Base-by-base conservation (phyloP, 1,140 invertebrate species). In the Neelides sp. region DNA sequence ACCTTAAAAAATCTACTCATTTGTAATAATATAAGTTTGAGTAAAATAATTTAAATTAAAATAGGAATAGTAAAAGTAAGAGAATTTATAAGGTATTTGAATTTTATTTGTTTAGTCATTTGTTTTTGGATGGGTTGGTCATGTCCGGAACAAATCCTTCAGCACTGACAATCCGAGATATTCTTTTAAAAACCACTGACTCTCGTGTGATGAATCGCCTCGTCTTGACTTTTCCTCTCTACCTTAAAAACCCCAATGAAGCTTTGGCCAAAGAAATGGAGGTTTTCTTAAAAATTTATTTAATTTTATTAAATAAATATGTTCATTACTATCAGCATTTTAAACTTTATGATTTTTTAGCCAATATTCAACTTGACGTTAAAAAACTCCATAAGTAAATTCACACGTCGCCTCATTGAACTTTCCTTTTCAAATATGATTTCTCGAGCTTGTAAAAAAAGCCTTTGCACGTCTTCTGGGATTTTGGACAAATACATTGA, bases 401-500 rank as follows among this genome's bases (percentile, higher is more conserved):
- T 22, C 5, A 19, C 28, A 13, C 40, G 36, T 15, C 37, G 54
- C 17, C 37, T 50, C 5, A 17, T 61, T 12, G 52, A 57, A 49
- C 45, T 61, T 7, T 45, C 59, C 19, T 22, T 57, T 37, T 55
- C 59, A 12, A 48, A 49, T 4, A 12, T 55, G 22, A 48, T 61
- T 28, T 54, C 52, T 7, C 53, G 53, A 13, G 41, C 32, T 19
- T 61, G 59, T 32, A 28, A 22, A 27, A 57, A 55, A 41, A 43
- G 28, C 24, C 40, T 46, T 13, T 61, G 58, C 34, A 13, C 24
- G 4, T 37, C 27, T 10, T 28, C 46, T 40, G 59, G 55, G 3
- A 22, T 57, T 8, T 28, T 61, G 28, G 50, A 52, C n/a, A 61
- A 61, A 28, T 61, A 61, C 24, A 55, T 57, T n/a, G 47, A 42